A percentile compares a stretch with the other conserved stretches of the same genome.
Conservation (phyloP, 1,140 invertebrate species). For the Pseudachorutes palmiensis region DNA sequence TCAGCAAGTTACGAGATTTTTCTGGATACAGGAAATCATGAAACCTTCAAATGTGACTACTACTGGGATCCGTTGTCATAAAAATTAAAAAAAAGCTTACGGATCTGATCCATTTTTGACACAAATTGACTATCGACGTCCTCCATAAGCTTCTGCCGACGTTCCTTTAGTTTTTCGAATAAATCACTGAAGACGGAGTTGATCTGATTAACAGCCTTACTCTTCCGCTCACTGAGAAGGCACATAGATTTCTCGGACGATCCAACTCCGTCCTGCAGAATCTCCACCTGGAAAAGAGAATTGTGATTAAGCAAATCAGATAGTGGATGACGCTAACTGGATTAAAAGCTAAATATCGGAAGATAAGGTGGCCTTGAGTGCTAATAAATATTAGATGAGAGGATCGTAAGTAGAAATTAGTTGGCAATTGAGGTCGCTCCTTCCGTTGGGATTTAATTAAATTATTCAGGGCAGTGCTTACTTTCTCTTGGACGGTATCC, state of each 20-base stretch:
- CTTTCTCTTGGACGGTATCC: slow-evolving; percentile 44
- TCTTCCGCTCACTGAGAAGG: slow-evolving; percentile 41
- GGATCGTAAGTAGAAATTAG: no score
- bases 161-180: slow-evolving; percentile 41
- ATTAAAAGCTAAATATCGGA: slow-evolving; percentile 15
- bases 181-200: slow-evolving; percentile 43
- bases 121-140: slow-evolving; percentile 44
- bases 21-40: no score
- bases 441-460: not conserved
- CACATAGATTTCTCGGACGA: slow-evolving; percentile 42
- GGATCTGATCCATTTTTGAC: slow-evolving; percentile 45
- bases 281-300: slow-evolving; percentile 40
- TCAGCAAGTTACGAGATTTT: slow-evolving; percentile 43
- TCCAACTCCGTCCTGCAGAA: slow-evolving; percentile 44
- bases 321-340: not conserved
- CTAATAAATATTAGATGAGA: no score
- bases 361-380: not conserved
- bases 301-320: not conserved
- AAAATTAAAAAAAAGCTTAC: slow-evolving; percentile 28
- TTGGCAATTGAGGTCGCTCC: no score
- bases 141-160: slow-evolving; percentile 44
- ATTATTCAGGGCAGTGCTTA: slow-evolving; percentile 15
- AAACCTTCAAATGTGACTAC: no score
- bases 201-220: slow-evolving; percentile 42
- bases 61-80: no score